Conservation (phyloP, 2,113 vertebrate genomes). For the Lepidothrix coronata region DNA sequence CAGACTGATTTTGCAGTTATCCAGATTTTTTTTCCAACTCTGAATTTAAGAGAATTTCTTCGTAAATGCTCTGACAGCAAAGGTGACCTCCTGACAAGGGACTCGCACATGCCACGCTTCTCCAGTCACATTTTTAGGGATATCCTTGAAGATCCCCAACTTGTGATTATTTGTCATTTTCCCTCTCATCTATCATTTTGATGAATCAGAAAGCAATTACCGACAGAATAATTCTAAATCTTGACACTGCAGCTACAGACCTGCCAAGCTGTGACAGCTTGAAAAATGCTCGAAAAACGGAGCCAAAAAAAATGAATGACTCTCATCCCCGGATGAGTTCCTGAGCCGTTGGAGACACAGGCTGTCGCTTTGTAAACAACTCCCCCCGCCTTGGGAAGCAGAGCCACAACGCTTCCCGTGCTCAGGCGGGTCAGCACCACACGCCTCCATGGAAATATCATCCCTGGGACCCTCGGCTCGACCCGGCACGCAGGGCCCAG, state of each 20-base stretch:
- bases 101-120: neutral
- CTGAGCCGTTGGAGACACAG: constrained; percentile 41
- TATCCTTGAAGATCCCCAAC: constrained; percentile 64
- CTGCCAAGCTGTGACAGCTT: constrained; percentile 72
- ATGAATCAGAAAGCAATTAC: constrained; percentile 74
- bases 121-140: constrained; percentile 60
- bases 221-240: constrained; percentile 71
- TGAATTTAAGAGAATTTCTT: constrained; percentile 39
- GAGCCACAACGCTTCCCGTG: neutral
- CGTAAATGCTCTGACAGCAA: constrained; percentile 15
- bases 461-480: neutral
- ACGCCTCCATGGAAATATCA: neutral
- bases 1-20: neutral
- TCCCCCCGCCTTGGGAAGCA: neutral
- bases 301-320: constrained; percentile 65
- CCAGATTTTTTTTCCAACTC: neutral
- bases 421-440: neutral
- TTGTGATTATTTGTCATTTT: constrained; percentile 71
- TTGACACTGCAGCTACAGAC: constrained; percentile 69
- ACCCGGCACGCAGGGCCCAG: neutral
- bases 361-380: constrained; percentile 57
- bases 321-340: constrained; percentile 64
- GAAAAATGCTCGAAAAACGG: constrained; percentile 64
- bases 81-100: constrained; percentile 58
- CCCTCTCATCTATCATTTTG: constrained; percentile 68